phyloP scores from a whole-genome alignment of 2,888 invertebrate species.

The Nomada ruficornis region DNA sequence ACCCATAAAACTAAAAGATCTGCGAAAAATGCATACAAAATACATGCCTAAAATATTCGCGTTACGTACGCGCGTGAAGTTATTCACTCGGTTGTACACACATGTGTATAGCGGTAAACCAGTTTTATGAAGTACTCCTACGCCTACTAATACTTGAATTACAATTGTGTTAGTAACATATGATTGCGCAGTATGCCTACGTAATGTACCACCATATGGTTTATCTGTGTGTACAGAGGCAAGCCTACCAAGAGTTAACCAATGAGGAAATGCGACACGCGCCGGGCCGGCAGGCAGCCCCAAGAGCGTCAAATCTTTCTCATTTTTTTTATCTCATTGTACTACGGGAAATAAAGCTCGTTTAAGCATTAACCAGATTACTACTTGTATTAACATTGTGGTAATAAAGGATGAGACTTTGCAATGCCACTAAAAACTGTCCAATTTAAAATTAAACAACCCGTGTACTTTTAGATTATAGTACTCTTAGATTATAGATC shows the following conservation, averaged over 20 bases:
- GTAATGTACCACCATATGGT: conserved; percentile 21
- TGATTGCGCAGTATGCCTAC: neutral
- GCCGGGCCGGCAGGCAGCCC: conserved; percentile 44
- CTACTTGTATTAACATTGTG: conserved; percentile 14
- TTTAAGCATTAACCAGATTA: conserved; percentile 18
- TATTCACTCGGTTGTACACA: neutral
- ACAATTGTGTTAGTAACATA: conserved; percentile 14
- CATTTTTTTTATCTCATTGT: neutral
- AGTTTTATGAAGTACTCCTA: conserved; percentile 41
- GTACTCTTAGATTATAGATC: too few species aligned
- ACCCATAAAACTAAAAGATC: neutral
- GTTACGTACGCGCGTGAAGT: neutral
- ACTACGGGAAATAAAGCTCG: conserved; percentile 36
- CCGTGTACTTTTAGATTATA: neutral
- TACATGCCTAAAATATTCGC: neutral
- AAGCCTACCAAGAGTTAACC: conserved; percentile 53
- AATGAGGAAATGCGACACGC: conserved; percentile 42
- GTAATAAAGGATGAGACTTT: conserved; percentile 5
- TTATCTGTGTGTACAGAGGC: conserved; percentile 84
- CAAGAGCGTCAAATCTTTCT: conserved; percentile 23
- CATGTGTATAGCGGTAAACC: conserved; percentile 18
- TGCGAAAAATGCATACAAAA: neutral
- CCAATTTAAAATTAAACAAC: conserved; percentile 5
- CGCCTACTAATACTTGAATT: conserved; percentile 9
- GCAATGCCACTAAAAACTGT: neutral